These are phyloP conservation scores for Ochotona curzoniae DNA, from an alignment of 2,113 vertebrate species.

Conservation along the genomic window DNA sequence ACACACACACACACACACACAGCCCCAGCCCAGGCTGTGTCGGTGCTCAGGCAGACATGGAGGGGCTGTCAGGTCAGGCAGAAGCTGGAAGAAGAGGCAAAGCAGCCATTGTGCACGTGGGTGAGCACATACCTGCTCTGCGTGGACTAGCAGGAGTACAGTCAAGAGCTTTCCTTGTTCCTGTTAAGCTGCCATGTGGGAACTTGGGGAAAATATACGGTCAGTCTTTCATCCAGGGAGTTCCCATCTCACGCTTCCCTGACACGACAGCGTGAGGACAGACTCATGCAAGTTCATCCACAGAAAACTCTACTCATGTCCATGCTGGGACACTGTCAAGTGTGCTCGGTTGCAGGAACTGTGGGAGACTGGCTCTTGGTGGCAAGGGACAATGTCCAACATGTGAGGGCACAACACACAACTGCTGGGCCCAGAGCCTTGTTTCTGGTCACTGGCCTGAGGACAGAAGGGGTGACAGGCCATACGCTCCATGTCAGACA, in stretches of 20 bases:
- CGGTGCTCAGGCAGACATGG: background rate
- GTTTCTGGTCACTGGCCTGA: background rate
- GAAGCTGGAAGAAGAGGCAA: background rate
- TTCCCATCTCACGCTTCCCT: background rate
- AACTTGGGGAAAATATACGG: background rate
- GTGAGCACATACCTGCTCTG: no score
- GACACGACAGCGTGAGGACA: background rate
- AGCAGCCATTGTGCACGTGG: background rate
- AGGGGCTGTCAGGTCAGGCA: background rate
- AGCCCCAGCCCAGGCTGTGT: no score
- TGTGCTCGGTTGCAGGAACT: background rate
- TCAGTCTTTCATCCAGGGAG: background rate
- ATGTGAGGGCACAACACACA: background rate
- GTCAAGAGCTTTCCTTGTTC: background rate
- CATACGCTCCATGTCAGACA: background rate
- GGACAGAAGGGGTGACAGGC: background rate
- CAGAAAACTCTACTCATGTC: background rate
- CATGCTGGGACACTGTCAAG: background rate
- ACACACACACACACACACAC: no score
- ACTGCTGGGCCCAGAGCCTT: background rate
- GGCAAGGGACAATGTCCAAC: background rate
- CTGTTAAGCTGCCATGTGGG: background rate
- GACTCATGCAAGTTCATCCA: background rate
- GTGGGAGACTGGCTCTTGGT: background rate
- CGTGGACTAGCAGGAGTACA: background rate